A percentile compares a stretch with the other conserved stretches of the same genome.
Conservation (phyloP, 2,888 invertebrate genomes). For the Nymphalis urticae region DNA sequence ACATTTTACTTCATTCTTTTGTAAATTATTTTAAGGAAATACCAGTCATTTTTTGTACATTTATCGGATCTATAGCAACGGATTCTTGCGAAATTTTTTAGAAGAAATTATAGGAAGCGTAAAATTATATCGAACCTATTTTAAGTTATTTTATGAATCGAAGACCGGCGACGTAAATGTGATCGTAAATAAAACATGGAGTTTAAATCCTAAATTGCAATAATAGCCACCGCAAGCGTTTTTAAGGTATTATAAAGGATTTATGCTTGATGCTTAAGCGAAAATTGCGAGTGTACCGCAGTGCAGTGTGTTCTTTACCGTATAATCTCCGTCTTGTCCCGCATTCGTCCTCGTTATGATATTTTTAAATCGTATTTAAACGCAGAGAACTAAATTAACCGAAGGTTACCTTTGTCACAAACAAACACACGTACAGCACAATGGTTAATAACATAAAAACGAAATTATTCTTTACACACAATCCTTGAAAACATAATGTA, state of each 20-base stretch:
- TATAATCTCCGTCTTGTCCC: constrained; percentile 65
- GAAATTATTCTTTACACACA: no score
- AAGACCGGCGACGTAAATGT: constrained; percentile 37
- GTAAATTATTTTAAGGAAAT: no score
- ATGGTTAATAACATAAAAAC: no score
- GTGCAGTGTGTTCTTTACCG: constrained; percentile 58
- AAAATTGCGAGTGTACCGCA: constrained; percentile 63
- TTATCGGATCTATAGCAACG: no score
- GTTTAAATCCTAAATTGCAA: constrained; percentile 48
- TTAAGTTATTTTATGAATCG: constrained; percentile 28
- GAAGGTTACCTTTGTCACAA: no score
- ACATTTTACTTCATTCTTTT: no score
- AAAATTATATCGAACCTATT: neutral
- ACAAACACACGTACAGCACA: neutral
- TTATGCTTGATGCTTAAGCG: constrained; percentile 61
- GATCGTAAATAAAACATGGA: constrained; percentile 46
- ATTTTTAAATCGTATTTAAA: no score
- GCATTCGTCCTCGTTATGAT: constrained; percentile 55
- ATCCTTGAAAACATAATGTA: no score
- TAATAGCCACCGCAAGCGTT: constrained; percentile 52
- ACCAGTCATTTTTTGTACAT: no score
- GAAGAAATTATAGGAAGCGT: neutral
- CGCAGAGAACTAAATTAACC: neutral
- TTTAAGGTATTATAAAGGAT: constrained; percentile 60
- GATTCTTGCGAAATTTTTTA: no score